Conservation (phyloP, 2,888 invertebrate genomes). For the Teinopalpus imperialis region DNA sequence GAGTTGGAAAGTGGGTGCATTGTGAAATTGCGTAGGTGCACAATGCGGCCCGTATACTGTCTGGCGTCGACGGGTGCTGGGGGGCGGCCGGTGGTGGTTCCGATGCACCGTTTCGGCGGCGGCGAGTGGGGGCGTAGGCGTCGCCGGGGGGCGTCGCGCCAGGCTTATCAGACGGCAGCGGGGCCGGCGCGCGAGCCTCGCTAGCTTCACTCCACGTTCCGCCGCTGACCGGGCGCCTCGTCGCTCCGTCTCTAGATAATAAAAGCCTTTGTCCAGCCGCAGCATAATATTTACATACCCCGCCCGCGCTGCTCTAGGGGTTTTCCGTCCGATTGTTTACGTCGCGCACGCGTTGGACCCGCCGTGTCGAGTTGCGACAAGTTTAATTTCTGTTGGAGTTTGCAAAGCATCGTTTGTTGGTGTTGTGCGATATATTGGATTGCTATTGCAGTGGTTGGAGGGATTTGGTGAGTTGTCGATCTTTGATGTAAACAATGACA, state of each 20-base stretch:
- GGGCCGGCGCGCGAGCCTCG: constrained; percentile 79
- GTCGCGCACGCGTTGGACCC: constrained; percentile 69
- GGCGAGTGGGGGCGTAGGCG: constrained; percentile 77
- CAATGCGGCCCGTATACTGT: constrained; percentile 66
- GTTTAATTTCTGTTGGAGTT: constrained; percentile 50
- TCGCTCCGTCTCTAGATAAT: constrained; percentile 75
- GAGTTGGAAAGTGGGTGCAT: constrained; percentile 68
- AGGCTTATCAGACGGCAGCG: constrained; percentile 80
- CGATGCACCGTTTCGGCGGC: constrained; percentile 45
- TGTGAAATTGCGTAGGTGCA: constrained; percentile 77
- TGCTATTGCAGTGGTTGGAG: constrained; percentile 50
- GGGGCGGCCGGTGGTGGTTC: constrained; percentile 39
- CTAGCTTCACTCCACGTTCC: constrained; percentile 71
- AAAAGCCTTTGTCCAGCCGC: constrained; percentile 80
- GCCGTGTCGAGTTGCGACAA: constrained; percentile 71
- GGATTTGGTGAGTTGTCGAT: constrained; percentile 55
- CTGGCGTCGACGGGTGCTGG: constrained; percentile 48
- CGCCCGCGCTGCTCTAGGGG: constrained; percentile 56
- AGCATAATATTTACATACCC: constrained; percentile 72
- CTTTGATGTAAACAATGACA: neutral
- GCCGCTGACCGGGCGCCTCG: constrained; percentile 71
- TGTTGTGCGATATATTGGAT: constrained; percentile 66
- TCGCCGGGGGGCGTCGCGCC: constrained; percentile 81
- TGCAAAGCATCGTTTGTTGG: constrained; percentile 49
- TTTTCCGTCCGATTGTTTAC: constrained; percentile 76